Base-by-base conservation (phyloP, 2,888 invertebrate genomes). In the Drosophila lutescens region DNA sequence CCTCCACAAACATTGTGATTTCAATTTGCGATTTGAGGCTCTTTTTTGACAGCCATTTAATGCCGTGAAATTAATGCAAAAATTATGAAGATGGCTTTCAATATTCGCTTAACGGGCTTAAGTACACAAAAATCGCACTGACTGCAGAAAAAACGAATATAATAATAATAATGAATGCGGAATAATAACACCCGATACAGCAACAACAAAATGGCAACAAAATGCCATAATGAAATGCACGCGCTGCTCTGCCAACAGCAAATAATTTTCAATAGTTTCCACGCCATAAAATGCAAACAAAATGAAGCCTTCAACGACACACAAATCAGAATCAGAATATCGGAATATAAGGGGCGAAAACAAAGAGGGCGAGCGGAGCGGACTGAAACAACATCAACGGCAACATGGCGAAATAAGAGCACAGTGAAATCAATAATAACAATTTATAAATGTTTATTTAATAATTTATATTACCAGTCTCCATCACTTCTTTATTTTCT, bases 251-350 rank as follows among this genome's bases (percentile, higher is more conserved):
- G 59, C 36, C 41, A 51, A 56, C 59, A 57, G 71, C 63, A 75
- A 78, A 75, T 74, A 56, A 68, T 79, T 62, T 74, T 74, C 67
- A 68, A 75, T 77, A 77, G 76, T 83, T 82, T 74, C 59, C 80
- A 76, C 71, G 72, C 77, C 69, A 72, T 71, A 78, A 78, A 82
- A 82, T 76, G 63, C 82, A 78, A 85, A 79, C 72, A 85, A 79
- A 77, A 76, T 77, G 70, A 75, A 78, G 63, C 82, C 70, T 76
- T 77, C 77, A 85, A 50, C 40, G 34, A 41, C 51, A 61, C 51
- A 51, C 70, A 49, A 61, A 71, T 71, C 70, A 61, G 60, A 38
- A 30, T 30, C 30, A 30, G 30, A 30, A 30, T 26, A 26, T 26
- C 26, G 4, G 26, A 51, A n/a, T 17, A 43, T 2, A 41, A 36